Base-by-base conservation (phyloP, 2,113 vertebrate species). In the Bombycilla garrulus region DNA sequence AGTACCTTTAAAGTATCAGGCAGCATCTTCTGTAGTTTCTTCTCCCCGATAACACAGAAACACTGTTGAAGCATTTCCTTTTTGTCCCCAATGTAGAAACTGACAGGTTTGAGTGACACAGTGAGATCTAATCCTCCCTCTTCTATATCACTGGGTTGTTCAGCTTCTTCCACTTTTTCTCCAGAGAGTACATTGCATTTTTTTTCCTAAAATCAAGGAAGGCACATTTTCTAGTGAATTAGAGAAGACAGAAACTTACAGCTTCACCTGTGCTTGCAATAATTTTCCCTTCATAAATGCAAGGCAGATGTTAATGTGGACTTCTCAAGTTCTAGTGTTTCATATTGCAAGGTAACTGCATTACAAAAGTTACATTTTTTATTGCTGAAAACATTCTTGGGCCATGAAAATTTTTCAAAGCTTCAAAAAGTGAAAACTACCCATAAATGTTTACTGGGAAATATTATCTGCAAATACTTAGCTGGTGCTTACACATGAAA, bases 21-120 rank as follows among this genome's bases (percentile, higher is more conserved):
- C 66, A 99, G 98, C 99, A 99, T 99, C 96, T 98, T 99, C 73
- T 98, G 98, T 12, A 99, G 97, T 87, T 99, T 99, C 71, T 98
- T 99, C 81, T 99, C 99, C 1, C 99, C 99, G 81, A 99, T 98
- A 54, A 99, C 98, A 61, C 97, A 98, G 91, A 99, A 99, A 92
- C 99, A 99, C 89, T 99, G 99, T 6, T 99, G 98, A 86, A 99
- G 98, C 99, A 99, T 99, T 97, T 99, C 99, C 70, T 95, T 98
- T 92, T 99, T 99, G 96, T 99, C 97, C 4, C 97, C 40, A 16
- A 99, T 97, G 71, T 99, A 99, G 65, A 98, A 99, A 71, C 98
- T 99, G 97, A 99, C 99, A 93, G 99, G 99, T 81, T 99, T 98
- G 84, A 99, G 98, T 2, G 97, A 98, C 31, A 99, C 97, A 50